Base-by-base conservation (phyloP, 2,888 invertebrate genomes). In the Malthinus seriepunctatus region DNA sequence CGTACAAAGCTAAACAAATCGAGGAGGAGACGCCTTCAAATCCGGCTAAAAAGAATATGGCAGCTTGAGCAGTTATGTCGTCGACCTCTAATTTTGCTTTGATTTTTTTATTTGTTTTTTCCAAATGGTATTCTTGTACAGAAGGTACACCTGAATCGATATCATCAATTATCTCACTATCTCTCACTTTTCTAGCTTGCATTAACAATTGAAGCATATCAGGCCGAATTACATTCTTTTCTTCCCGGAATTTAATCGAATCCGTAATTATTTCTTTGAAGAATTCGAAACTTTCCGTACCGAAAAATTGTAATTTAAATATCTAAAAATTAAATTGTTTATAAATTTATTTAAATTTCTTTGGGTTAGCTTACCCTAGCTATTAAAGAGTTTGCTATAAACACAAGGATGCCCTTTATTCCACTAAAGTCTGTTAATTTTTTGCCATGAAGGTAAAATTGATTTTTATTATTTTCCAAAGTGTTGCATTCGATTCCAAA, bases 1-100 rank as follows among this genome's bases (percentile, higher is more conserved):
- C 86, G 45, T 86, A 79, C 0, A 83, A 73, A 0, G 81, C 69
- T 59, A 86, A 85, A 0, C 78, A 78, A 67, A 82, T 75, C 2
- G 78, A 67, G 51, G 78, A 77, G 0, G 82, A 78, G 0, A 80
- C 78, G 0, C 81, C 76, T 44, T 83, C 83, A 61, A 81, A 83
- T 2, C 83, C 83, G 31, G 80, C 83, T 1, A 83, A 71, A 71
- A 82, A 82, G 74, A 83, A 83, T 2, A 82, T 62, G 2, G 82
- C 62, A 10, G 81, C 81, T 73, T 86, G 86, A 0, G 85, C 83
- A 0, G 83, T 81, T n/a, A 86, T 78, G 52, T 86, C 85, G 0
- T 80, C 78, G 39, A 69, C 65, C 3, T 73, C 66, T 34, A 71
- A 59, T 49, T 62, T 44, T 31, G 35, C 44, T 32, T 46, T 46